These are phyloP conservation scores for Zaprionus ornatus DNA, from an alignment of 1,140 invertebrate species.

Conservation along the genomic window DNA sequence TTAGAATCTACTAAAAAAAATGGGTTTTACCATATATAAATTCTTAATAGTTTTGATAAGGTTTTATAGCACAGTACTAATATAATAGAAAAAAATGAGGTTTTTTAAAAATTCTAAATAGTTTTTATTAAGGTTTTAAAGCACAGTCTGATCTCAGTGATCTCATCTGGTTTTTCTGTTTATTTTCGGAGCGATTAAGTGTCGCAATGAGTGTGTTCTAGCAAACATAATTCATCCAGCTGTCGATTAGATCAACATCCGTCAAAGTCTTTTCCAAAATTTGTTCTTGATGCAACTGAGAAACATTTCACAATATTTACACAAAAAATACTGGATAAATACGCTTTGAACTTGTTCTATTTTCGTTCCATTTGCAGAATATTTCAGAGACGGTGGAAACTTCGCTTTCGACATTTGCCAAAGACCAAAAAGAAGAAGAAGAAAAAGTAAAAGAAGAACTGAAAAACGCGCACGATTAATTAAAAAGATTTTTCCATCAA, in stretches of 20 bases:
- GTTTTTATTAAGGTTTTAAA: not conserved
- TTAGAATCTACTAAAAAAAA: no score
- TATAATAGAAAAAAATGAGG: no score
- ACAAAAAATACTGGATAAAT: conserved; percentile 22
- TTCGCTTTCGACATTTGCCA: conserved; percentile 35
- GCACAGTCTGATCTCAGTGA: not conserved
- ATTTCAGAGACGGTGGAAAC: not conserved
- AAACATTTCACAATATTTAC: conserved; percentile 50
- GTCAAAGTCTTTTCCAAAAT: conserved; percentile 28
- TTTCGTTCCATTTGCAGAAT: conserved; percentile 31
- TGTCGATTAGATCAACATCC: conserved; percentile 40
- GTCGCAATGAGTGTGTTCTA: conserved; percentile 17
- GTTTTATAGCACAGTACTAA: not conserved
- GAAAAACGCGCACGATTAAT: conserved; percentile 60
- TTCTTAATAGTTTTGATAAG: not conserved
- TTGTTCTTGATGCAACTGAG: conserved; percentile 28
- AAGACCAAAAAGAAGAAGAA: not conserved
- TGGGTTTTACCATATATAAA: no score
- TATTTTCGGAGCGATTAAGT: not conserved
- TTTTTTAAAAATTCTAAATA: not conserved
- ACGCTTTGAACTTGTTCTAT: conserved; percentile 50
- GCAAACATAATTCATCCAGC: conserved; percentile 38
- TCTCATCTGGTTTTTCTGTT: not conserved
- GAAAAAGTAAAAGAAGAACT: conserved; percentile 35
- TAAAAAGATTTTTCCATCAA: conserved; percentile 50